Evolutionary conservation across 2,888 invertebrate genomes (phyloP), one percentile per base, ranked within the genome.

Genomic region (Patella depressa): DNA sequence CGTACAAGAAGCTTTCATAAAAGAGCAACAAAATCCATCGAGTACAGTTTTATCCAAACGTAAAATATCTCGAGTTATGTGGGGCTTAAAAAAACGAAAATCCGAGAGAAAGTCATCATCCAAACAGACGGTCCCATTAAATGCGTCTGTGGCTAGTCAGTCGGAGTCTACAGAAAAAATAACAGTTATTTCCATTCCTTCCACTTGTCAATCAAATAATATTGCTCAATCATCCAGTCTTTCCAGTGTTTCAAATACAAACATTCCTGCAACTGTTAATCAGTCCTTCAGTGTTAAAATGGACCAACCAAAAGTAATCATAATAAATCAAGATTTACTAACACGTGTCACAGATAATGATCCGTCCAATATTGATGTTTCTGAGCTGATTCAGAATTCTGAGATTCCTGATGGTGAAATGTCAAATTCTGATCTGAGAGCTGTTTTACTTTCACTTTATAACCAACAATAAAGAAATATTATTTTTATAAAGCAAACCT

Each of bases 41-140:
- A 59, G 77, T n/a, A 55, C 55, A 14, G 76, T 84, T 57, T 84
- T 84, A 24, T 83, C 85, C n/a, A 85, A 82, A 73, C 80, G 82
- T 70, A 80, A 84, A 73, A 85, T 87, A 11, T 83, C 81, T 4
- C 81, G 84, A 53, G 84, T 87, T 82, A 78, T 87, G 19, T 83
- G 84, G 9, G 84, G 85, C 74, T 80, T 86, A 81, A 85, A 82
- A 69, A 84, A 84, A 57, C 78, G 85, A 59, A 76, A 83, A n/a
- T 69, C 19, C n/a, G 78, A 73, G n/a, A 74, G 74, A 55, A 76
- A 15, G 24, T 24, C 12, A 24, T 45, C 45, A 45, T 45, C 45
- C 45, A 45, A 45, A 45, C 45, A 7, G 45, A 0, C 45, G 7
- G 45, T 45, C 45, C 7, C 45, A 45, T 19, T 65, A n/a, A 19